Percentiles rank a stretch among this genome's conserved stretches.
Evolutionary conservation across 2,113 vertebrate genomes (phyloP).

Genomic region (Narcine bancroftii): DNA sequence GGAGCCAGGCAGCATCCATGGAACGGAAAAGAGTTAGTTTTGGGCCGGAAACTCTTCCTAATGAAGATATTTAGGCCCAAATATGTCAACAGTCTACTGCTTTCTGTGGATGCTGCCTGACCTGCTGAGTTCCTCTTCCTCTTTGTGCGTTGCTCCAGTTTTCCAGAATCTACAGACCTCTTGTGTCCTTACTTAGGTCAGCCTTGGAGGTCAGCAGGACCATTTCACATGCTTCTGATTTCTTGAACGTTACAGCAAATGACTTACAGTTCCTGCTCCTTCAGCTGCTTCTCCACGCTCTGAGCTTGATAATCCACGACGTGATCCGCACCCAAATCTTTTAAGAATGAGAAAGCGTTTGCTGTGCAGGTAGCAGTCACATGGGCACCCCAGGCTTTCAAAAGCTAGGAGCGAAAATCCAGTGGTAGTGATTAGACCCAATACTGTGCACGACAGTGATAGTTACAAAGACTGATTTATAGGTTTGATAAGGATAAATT

Average conservation of each 20-base stretch:
- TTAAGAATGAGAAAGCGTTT: constrained; percentile 70
- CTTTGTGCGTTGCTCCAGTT: too few species aligned
- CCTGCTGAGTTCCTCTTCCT: too few species aligned
- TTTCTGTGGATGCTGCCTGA: too few species aligned
- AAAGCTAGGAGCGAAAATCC: constrained; percentile 54
- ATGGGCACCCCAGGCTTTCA: constrained; percentile 85
- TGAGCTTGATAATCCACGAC: constrained; percentile 77
- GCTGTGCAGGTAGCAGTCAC: constrained; percentile 88
- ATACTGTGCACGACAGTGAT: background rate
- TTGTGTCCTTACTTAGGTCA: too few species aligned
- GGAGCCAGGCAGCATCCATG: too few species aligned
- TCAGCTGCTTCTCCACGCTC: constrained; percentile 62
- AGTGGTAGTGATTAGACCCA: background rate
- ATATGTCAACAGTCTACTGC: too few species aligned
- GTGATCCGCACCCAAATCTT: constrained; percentile 73
- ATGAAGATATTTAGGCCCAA: too few species aligned
- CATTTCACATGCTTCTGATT: background rate
- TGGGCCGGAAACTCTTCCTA: too few species aligned
- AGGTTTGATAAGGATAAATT: background rate
- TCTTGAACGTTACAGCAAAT: background rate
- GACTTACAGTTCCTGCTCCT: constrained; percentile 66
- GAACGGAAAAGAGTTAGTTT: too few species aligned
- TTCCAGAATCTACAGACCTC: too few species aligned
- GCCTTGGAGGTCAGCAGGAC: background rate
- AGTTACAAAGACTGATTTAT: background rate